Conservation (phyloP, 2,113 vertebrate genomes). For the Penelope pileata region DNA sequence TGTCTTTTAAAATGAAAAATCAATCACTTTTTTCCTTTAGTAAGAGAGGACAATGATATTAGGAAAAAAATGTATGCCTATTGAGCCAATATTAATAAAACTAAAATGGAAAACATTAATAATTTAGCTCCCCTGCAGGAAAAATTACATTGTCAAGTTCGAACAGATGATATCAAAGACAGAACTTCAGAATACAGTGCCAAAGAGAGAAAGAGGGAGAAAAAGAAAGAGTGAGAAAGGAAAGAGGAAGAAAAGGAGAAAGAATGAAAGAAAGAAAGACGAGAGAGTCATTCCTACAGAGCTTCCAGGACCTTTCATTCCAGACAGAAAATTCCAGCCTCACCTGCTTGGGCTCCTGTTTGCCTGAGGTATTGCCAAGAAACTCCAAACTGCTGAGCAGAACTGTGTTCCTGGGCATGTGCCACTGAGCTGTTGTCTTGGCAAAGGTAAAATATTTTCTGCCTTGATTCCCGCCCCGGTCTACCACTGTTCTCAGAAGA, state of each 20-base stretch:
- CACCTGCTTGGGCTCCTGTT: not conserved
- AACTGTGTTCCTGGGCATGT: not conserved
- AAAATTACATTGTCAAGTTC: not conserved
- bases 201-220: not conserved
- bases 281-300: not conserved
- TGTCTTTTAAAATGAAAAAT: not conserved
- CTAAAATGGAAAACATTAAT: not conserved
- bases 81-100: not conserved
- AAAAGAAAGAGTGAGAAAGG: fast-evolving
- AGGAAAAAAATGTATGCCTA: not conserved
- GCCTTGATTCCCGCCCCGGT: not conserved
- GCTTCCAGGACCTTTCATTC: not conserved
- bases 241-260: not conserved
- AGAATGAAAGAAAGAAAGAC: fast-evolving
- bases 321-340: not conserved
- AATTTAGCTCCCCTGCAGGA: not conserved
- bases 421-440: not conserved
- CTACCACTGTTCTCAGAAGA: not conserved
- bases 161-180: not conserved
- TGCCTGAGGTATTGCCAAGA: not conserved
- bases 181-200: not conserved
- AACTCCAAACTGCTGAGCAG: not conserved
- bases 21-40: not conserved
- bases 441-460: not conserved
- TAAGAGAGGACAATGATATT: not conserved